A percentile compares a stretch with the other conserved stretches of the same genome.
Evolutionary conservation across 2,113 vertebrate genomes (phyloP).

Genomic region (Collichthys lucidus): DNA sequence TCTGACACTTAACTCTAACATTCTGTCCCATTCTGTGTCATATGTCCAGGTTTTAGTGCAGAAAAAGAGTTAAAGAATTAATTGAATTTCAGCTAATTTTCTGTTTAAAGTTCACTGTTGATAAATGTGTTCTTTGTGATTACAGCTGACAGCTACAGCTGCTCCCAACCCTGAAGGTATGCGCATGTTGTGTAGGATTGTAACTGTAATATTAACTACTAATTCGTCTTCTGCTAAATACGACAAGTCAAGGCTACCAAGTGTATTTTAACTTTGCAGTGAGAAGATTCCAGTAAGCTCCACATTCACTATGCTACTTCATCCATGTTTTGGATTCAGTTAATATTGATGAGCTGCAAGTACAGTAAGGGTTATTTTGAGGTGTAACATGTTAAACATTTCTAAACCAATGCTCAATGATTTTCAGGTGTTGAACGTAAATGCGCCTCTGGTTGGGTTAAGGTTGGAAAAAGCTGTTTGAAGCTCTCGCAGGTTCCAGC

Average conservation of each 20-base stretch:
- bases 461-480: rapidly evolving
- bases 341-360: too few relatives aligned
- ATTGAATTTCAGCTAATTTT: background rate
- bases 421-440: too few relatives aligned
- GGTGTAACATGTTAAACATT: too few relatives aligned
- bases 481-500: background rate
- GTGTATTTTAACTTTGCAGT: too few relatives aligned
- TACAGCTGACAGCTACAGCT: background rate
- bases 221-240: background rate
- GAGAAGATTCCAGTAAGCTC: background rate
- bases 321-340: too few relatives aligned
- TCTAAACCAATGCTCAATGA: too few relatives aligned
- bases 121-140: background rate
- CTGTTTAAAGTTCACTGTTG: background rate
- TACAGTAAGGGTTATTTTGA: too few relatives aligned
- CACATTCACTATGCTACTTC: too few relatives aligned
- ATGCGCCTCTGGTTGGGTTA: background rate
- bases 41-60: background rate
- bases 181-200: too few relatives aligned
- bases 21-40: background rate
- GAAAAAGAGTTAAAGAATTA: background rate
- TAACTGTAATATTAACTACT: too few relatives aligned
- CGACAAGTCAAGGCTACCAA: background rate
- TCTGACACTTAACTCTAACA: too few relatives aligned
- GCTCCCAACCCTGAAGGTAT: too few relatives aligned